Evolutionary conservation across 53 echinoderm and acorn worm genomes (phyloP).

Genomic region (Echinometra lucunter): DNA sequence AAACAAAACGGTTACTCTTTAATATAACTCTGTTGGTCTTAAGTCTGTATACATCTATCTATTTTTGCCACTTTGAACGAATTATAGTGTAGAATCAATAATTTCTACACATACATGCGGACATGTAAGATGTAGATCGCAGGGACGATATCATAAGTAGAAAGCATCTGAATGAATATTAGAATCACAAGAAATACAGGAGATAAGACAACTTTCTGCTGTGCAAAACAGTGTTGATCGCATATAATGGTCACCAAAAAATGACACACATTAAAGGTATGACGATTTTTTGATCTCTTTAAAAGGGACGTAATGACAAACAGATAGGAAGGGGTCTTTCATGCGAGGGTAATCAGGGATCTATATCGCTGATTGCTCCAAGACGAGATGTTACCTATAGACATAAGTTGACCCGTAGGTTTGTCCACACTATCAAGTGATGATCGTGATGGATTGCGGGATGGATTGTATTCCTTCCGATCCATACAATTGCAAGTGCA

Average conservation of each 20-base stretch:
- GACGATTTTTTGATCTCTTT: constrained; percentile 20
- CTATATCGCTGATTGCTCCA: constrained; percentile 5
- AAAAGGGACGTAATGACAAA: constrained; percentile 40
- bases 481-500: neutral
- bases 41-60: too few relatives aligned
- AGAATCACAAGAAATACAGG: too few relatives aligned
- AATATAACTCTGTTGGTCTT: too few relatives aligned
- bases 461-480: too few relatives aligned
- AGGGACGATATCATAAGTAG: too few relatives aligned
- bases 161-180: too few relatives aligned
- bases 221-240: neutral
- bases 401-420: neutral
- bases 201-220: neutral
- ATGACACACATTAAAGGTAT: neutral
- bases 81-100: too few relatives aligned
- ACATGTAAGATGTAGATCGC: too few relatives aligned
- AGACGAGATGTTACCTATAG: neutral
- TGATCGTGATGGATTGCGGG: neutral
- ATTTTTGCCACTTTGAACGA: too few relatives aligned
- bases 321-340: constrained; percentile 23
- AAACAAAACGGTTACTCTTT: too few relatives aligned
- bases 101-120: too few relatives aligned
- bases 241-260: neutral
- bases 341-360: constrained; percentile 26
- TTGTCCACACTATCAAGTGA: neutral